A percentile compares a stretch with the other conserved stretches of the same genome.
These are phyloP conservation scores for Epirrhoe tristata DNA, from an alignment of 2,888 invertebrate species.

Conservation along the genomic window DNA sequence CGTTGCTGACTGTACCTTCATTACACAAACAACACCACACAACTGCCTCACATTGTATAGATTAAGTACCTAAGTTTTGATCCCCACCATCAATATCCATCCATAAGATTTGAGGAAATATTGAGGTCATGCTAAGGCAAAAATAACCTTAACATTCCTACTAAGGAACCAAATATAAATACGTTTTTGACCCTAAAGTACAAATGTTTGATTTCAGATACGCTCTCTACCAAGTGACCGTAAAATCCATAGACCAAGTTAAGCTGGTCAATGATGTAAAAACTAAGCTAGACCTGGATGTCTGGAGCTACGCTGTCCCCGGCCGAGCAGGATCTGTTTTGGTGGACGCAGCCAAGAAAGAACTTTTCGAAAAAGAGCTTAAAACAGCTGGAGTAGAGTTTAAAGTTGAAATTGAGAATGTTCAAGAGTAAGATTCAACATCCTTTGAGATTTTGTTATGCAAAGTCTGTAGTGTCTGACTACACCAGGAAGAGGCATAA, in stretches of 20 bases:
- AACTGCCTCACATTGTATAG: too few relatives aligned
- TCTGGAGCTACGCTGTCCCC: slow-evolving; percentile 60
- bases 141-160: too few relatives aligned
- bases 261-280: slow-evolving; percentile 55
- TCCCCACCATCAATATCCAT: too few relatives aligned
- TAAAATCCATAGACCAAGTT: slow-evolving; percentile 52
- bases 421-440: slow-evolving; percentile 63
- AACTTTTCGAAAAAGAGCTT: slow-evolving; percentile 58
- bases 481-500: too few relatives aligned
- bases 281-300: slow-evolving; percentile 52
- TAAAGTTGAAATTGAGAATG: slow-evolving; percentile 59
- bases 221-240: slow-evolving; percentile 58
- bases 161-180: too few relatives aligned
- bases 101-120: too few relatives aligned
- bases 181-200: neutral
- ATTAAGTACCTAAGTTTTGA: too few relatives aligned
- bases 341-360: slow-evolving; percentile 56
- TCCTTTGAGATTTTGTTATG: neutral
- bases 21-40: too few relatives aligned
- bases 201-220: slow-evolving; percentile 50
- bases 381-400: slow-evolving; percentile 54
- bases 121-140: too few relatives aligned
- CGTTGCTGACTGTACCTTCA: too few relatives aligned
- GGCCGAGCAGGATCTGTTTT: slow-evolving; percentile 57
- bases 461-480: too few relatives aligned